Evolutionary conservation across 1,140 invertebrate genomes (phyloP).

Genomic region (Conus ventricosus): DNA sequence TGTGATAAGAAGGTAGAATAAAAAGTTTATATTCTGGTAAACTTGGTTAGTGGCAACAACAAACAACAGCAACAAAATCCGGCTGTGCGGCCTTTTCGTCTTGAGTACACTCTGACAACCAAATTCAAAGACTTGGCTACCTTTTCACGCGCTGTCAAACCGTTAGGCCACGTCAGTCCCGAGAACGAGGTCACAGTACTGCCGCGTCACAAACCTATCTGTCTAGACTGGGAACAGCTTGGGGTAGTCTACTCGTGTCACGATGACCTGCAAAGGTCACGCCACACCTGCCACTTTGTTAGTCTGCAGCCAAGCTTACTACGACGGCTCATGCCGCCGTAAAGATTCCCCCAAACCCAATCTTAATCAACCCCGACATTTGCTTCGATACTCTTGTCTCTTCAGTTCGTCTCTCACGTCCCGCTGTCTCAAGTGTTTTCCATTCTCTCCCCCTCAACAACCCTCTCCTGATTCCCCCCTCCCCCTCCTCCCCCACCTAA

Average conservation of each 20-base stretch:
- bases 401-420: too few species aligned
- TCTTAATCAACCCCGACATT: background rate
- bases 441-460: background rate
- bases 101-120: background rate
- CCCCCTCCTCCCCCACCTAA: background rate
- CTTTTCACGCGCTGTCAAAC: background rate
- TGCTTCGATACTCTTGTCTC: too few species aligned
- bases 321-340: too few species aligned
- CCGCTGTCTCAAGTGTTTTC: background rate
- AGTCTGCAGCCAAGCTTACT: too few species aligned
- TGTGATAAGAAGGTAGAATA: background rate
- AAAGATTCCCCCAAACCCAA: too few species aligned
- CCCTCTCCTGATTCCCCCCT: background rate
- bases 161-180: background rate
- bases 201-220: slow-evolving; percentile 22
- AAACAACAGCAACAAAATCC: background rate
- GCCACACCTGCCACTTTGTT: slow-evolving; percentile 31
- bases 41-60: background rate
- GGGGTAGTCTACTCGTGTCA: slow-evolving; percentile 24
- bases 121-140: background rate
- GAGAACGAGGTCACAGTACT: background rate
- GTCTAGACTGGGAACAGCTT: slow-evolving; percentile 17
- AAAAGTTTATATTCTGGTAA: background rate
- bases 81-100: background rate
- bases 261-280: slow-evolving; percentile 16